Base-by-base conservation (phyloP, 64 coral and sea anemone genomes). In the Stichodactyla helianthus region DNA sequence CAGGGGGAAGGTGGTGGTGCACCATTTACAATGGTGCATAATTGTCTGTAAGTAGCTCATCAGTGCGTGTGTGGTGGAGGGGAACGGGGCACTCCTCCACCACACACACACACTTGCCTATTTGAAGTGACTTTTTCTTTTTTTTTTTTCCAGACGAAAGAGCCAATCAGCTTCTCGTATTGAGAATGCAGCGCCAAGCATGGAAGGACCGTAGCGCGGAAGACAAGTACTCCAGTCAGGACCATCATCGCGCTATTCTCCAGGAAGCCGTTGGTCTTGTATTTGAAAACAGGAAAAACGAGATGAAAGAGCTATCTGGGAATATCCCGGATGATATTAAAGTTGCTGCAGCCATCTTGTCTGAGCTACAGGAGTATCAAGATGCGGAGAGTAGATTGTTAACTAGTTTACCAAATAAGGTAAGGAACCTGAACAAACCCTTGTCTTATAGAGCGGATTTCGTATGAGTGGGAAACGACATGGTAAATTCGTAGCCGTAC, bases 181-280 rank as follows among this genome's bases (percentile, higher is more conserved):
- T 99, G 16, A 92, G 90, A 83, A 95, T 87, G 60, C 93, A 99
- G 71, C 85, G 89, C 26, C 97, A 99, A 86, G 93, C 83, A 16
- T 99, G 97, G 97, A 77, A 92, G 83, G 90, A 89, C 22, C 91
- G 91, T 35, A 93, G 85, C 17, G 89, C 93, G 8, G 88, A 84
- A 22, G 93, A 93, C 54, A 92, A 89, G 35, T 28, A 88, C 10
- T 90, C 82, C 0, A 99, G 82, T 79, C 91, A 71, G 62, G 85
- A 88, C 19, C 84, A 81, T 19, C 97, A 99, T 86, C 77, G 88
- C 25, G 62, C 76, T 14, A 81, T 99, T 74, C 67, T 99, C 10
- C 97, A 93, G 57, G 97, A 99, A 89, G 97, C 97, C 0, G 93
- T 88, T 18, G 93, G 93, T 20, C 79, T 92, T 10, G 93, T 95